Evolutionary conservation across 2,797 vertebrate genomes (phyloP).

Genomic region (Triplophysa yarkandensis): DNA sequence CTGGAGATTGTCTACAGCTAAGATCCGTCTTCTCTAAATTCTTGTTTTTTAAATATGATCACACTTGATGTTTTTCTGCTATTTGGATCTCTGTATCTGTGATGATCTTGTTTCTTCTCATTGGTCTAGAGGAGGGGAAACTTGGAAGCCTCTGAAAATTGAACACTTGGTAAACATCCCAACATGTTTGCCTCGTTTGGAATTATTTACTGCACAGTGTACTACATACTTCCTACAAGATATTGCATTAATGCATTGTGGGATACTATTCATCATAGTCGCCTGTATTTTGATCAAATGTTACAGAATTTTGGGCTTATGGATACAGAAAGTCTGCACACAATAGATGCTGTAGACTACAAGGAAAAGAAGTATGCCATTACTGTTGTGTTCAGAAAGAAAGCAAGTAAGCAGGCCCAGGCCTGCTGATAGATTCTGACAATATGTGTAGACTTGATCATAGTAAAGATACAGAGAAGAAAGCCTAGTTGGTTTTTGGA

Average conservation of each 20-base stretch:
- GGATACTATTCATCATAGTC: conserved; percentile 1
- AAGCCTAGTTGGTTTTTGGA: background rate
- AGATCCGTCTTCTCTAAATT: background rate
- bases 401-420: conserved; percentile 31
- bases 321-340: background rate
- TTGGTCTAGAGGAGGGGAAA: background rate
- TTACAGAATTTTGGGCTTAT: background rate
- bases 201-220: background rate
- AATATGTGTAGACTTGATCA: conserved; percentile 4
- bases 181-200: background rate
- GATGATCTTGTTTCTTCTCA: conserved; percentile 3
- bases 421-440: conserved; percentile 34
- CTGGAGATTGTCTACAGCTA: no score
- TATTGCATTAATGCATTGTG: background rate
- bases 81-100: background rate
- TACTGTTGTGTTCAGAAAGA: conserved; percentile 20
- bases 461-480: background rate
- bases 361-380: background rate
- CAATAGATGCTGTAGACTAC: background rate
- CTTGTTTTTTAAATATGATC: conserved; percentile 3
- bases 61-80: background rate
- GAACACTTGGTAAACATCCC: conserved; percentile 5
- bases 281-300: no score
- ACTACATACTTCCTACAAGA: background rate
- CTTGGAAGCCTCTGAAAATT: conserved; percentile 20